Percentiles rank a stretch among this genome's conserved stretches.
phyloP scores from a whole-genome alignment of 2,797 vertebrate species.

The Darevskia mixta region DNA sequence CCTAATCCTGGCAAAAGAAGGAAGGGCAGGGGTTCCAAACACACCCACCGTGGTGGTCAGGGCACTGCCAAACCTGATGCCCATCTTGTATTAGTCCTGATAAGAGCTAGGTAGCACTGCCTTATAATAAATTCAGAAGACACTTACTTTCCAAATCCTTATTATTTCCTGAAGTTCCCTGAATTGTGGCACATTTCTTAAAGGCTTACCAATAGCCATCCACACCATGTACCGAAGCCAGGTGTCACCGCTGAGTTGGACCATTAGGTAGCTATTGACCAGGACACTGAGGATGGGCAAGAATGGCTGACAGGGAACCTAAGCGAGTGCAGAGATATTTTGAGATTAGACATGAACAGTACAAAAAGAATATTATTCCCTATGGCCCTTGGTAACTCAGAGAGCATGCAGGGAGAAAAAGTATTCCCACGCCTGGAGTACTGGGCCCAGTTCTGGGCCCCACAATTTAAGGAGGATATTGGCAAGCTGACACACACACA shows the following conservation, averaged over 20 bases:
- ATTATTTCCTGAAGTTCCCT: neutral
- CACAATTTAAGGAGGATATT: too few relatives aligned
- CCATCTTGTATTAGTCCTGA: too few relatives aligned
- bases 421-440: neutral
- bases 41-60: too few relatives aligned
- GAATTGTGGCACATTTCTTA: fast-evolving
- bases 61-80: too few relatives aligned
- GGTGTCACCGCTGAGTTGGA: constrained; percentile 79
- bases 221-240: constrained; percentile 88
- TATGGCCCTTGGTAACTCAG: neutral
- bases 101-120: neutral
- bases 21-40: too few relatives aligned
- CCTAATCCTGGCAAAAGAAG: too few relatives aligned
- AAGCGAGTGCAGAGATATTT: neutral
- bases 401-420: neutral
- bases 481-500: neutral
- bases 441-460: neutral
- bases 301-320: constrained; percentile 88
- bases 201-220: constrained; percentile 83
- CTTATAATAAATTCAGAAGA: neutral
- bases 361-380: neutral
- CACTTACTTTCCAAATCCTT: neutral
- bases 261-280: constrained; percentile 86
- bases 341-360: neutral
- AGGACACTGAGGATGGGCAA: constrained; percentile 84